phyloP scores from a whole-genome alignment of 2,888 invertebrate genomes.

The Tanypteryx hageni region DNA sequence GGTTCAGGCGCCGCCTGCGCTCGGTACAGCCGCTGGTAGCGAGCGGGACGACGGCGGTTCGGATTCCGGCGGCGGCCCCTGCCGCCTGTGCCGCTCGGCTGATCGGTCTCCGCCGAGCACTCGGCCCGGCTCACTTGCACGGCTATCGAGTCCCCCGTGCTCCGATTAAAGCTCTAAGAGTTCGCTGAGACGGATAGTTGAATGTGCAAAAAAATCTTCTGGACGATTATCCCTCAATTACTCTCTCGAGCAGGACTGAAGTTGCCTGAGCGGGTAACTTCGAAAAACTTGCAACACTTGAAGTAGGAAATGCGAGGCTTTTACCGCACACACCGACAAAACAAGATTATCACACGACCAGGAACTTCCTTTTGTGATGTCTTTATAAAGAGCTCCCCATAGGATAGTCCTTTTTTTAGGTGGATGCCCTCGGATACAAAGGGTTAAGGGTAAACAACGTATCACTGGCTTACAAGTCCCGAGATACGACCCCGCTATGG shows the following conservation, averaged over 20 bases:
- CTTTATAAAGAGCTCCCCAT: too few species aligned
- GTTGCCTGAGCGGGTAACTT: too few species aligned
- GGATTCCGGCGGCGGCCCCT: not conserved
- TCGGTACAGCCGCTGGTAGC: slow-evolving; percentile 32
- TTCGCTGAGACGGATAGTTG: too few species aligned
- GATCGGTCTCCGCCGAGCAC: not conserved
- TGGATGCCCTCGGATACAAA: not conserved
- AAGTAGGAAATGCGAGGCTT: too few species aligned
- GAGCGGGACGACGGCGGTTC: not conserved
- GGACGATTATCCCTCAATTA: too few species aligned
- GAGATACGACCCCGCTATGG: not conserved
- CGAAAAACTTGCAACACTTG: too few species aligned
- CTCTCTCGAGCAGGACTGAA: too few species aligned
- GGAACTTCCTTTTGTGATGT: too few species aligned
- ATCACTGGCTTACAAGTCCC: not conserved
- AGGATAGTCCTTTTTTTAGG: too few species aligned
- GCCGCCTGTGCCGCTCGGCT: not conserved
- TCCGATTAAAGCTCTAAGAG: not conserved
- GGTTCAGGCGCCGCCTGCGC: not conserved
- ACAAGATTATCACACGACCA: too few species aligned
- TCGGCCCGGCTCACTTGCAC: not conserved
- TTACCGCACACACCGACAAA: too few species aligned
- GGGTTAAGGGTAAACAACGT: not conserved
- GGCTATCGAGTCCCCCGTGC: not conserved
- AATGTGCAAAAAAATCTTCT: too few species aligned